Base-by-base conservation (phyloP, 2,888 invertebrate species). In the Geophilus truncorum region DNA sequence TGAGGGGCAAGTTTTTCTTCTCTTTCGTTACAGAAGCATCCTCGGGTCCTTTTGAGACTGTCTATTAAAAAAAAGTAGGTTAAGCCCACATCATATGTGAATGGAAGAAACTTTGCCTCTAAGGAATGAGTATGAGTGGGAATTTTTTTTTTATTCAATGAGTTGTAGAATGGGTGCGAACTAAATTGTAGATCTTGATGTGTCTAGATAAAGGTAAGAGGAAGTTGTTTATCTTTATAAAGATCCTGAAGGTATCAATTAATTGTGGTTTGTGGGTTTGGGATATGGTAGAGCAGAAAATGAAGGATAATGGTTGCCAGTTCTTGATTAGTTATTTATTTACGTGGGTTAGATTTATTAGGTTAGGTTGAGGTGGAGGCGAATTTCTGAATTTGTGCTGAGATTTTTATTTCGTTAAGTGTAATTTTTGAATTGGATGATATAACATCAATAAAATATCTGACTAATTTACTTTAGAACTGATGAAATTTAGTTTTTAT, bases 51-150 rank as follows among this genome's bases (percentile, higher is more conserved):
- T 62, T 62, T 62, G 23, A 62, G 25, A 23, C 62, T 62, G 62
- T 62, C 62, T 62, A 62, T 62, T 62, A 62, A 62, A 36, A 77
- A 77, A 77, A 77, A 77, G 18, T 62, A 62, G 77, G 77, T 77
- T 77, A 77, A 36, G 77, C 34, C 77, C 21, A 34, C 36, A 32
- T 75, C 75, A 28, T 70, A 70, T 12, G 23, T 30, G 75, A 75
- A 30, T 30, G 75, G 75, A 75, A 75, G 30, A 75, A 75, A 75
- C 30, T 30, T 75, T 21, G 75, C 75, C 75, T 75, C 28, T 75
- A 23, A 30, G 75, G 75, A 25, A 30, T 23, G 45, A n/a, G 45
- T 45, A 15, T 45, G 45, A 45, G 25, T 62, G 62, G 23, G 23
- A 25, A 23, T 62, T 23, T 62, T 62, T 62, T 57, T 51, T 57